Evolutionary conservation across 1,140 invertebrate species (phyloP), one percentile per base, ranked within the genome.

Genomic region (Bombus superbus): DNA sequence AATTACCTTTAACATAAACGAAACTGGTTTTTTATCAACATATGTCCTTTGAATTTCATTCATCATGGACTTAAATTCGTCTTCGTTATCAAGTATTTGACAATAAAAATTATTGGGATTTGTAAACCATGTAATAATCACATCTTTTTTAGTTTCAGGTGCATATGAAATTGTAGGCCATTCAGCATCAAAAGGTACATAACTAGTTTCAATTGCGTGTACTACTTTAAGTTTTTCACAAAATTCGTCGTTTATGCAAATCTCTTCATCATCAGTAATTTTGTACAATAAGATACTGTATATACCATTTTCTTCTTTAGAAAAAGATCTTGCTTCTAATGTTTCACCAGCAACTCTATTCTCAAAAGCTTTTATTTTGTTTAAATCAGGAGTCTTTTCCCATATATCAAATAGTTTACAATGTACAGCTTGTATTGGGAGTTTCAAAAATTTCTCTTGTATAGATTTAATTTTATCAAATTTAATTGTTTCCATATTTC

Each of bases 21-120:
- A 86, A 13, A 92, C 11, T 92, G 95, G 87, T 95, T 96, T n/a
- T 85, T 95, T 94, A 1, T 94, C 95, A 72, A 94, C 95, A 91
- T 97, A 97, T 25, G 96, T 93, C 73, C 95, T 94, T 73, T 97
- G 97, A 81, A 98, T 97, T 47, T 96, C 96, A 79, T 96, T 95
- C 96, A 98, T 97, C 95, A 97, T 96, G 47, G 94, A 91, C 32
- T 96, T 94, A 90, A 97, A 97, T 89, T 96, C 95, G 1, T 91
- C 86, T 86, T 96, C 81, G 35, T 86, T 86, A 35, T 85, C 77
- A 6, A 89, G 82, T 28, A 96, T 92, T 89, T 97, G 97, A 18
- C 97, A 96, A 88, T 96, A 97, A 93, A 98, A 97, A 85, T 96
- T 96, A 77, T 96, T 95, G 0, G 97, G 97, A 88, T 96, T 96